Evolutionary conservation across 2,888 invertebrate genomes (phyloP).

Genomic region (Nemoura dubitans): DNA sequence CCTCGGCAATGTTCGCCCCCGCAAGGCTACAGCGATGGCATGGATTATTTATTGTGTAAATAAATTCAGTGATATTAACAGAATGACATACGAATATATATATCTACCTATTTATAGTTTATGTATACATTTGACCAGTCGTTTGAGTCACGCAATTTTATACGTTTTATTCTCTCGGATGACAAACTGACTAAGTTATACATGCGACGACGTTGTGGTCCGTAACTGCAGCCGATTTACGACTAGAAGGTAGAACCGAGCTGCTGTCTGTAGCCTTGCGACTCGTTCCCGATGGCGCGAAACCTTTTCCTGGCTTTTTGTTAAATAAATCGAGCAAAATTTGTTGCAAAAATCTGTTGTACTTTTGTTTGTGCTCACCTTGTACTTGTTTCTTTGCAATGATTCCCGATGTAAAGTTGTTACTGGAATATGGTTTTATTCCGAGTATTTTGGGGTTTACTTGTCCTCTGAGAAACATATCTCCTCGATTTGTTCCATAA

Average conservation of each 20-base stretch:
- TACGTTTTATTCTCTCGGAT: constrained; percentile 12
- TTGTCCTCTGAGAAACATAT: no score
- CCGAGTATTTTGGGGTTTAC: no score
- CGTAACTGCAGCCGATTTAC: neutral
- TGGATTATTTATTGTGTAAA: constrained; percentile 49
- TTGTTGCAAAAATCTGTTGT: neutral
- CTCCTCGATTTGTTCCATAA: no score
- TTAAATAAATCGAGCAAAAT: constrained; percentile 53
- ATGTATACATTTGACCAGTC: neutral
- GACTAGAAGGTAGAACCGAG: neutral
- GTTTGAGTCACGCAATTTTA: neutral
- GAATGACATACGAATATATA: neutral
- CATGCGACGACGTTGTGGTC: neutral
- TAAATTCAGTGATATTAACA: constrained; percentile 43
- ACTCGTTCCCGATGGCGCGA: neutral
- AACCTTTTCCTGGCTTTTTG: constrained; percentile 52
- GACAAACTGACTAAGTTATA: neutral
- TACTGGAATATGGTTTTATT: no score
- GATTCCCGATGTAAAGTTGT: no score
- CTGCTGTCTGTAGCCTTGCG: neutral
- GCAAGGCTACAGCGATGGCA: constrained; percentile 23
- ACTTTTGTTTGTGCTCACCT: neutral
- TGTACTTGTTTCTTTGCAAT: no score
- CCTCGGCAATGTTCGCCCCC: neutral
- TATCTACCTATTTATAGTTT: neutral